Conservation (phyloP, 2,797 vertebrate species). For the Rachycentron canadum region DNA sequence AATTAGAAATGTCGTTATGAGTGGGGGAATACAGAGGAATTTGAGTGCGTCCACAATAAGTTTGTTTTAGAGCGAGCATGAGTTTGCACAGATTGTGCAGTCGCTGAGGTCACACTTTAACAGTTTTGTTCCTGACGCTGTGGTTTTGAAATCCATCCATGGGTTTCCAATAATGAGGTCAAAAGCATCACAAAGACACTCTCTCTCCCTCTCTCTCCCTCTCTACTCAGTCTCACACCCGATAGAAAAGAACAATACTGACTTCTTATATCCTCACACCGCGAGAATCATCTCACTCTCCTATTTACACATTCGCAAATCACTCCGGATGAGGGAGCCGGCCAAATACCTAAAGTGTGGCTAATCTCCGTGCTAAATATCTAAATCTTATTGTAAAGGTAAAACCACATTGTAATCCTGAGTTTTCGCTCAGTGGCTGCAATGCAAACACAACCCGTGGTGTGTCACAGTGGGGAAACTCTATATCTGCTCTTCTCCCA, state of each 20-base stretch:
- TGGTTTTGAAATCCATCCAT: constrained; percentile 22
- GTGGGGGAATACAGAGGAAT: constrained; percentile 16
- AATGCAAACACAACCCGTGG: neutral
- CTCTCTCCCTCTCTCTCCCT: too few species aligned
- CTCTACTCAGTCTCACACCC: constrained; percentile 8
- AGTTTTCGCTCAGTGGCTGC: neutral
- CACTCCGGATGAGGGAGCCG: neutral
- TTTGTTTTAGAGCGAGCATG: neutral
- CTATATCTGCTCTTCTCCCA: neutral
- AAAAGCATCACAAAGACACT: constrained; percentile 20
- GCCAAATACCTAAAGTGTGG: constrained; percentile 17
- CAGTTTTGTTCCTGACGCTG: constrained; percentile 1
- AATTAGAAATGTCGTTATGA: constrained; percentile 27
- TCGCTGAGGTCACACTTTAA: neutral
- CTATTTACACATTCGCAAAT: constrained; percentile 13
- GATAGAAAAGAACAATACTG: constrained; percentile 28
- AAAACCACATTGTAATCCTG: constrained; percentile 12
- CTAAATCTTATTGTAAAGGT: constrained; percentile 43
- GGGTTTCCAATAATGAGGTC: constrained; percentile 24
- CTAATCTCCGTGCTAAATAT: constrained; percentile 41
- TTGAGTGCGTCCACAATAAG: neutral
- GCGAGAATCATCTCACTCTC: constrained; percentile 22
- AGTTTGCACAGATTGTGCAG: neutral
- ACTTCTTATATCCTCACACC: neutral
- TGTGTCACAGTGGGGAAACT: neutral